Percentiles rank a stretch among this genome's conserved stretches.
These are phyloP conservation scores for Budorcas taxicolor DNA, from an alignment of 2,113 vertebrate species.

Conservation along the genomic window DNA sequence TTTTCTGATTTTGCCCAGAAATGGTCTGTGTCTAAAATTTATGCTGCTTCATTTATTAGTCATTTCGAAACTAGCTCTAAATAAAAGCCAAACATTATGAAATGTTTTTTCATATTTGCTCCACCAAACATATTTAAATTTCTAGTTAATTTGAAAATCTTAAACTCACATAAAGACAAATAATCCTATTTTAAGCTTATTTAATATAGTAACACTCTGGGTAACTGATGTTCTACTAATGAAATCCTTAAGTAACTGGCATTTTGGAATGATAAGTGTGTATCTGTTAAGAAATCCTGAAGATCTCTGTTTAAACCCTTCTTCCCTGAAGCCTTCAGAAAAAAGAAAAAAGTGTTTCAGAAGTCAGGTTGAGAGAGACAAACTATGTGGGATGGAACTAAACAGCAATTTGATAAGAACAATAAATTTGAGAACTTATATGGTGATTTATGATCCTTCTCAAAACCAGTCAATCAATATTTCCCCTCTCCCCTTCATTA, in stretches of 20 bases:
- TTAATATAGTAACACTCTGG: neutral
- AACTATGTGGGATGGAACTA: neutral
- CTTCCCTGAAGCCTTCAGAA: neutral
- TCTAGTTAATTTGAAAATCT: slow-evolving; percentile 16
- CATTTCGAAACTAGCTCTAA: slow-evolving; percentile 67
- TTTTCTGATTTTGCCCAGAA: slow-evolving; percentile 66
- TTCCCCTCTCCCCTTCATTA: neutral
- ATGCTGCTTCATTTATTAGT: slow-evolving; percentile 72
- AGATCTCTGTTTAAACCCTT: neutral
- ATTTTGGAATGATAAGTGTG: neutral
- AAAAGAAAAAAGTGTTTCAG: neutral
- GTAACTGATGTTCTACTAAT: neutral
- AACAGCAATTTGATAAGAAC: neutral
- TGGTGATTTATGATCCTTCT: neutral
- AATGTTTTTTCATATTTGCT: slow-evolving; percentile 2
- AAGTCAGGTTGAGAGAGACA: neutral
- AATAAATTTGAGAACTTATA: neutral
- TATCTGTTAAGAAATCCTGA: neutral
- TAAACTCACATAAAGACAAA: neutral
- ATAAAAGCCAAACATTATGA: slow-evolving; percentile 37
- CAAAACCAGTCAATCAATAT: neutral
- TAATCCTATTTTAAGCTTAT: slow-evolving; percentile 19
- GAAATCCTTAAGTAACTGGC: neutral
- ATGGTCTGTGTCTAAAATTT: slow-evolving; percentile 67
- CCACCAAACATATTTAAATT: slow-evolving; percentile 17